Conservation (phyloP, 2,888 invertebrate species). For the Epinotia nisella region DNA sequence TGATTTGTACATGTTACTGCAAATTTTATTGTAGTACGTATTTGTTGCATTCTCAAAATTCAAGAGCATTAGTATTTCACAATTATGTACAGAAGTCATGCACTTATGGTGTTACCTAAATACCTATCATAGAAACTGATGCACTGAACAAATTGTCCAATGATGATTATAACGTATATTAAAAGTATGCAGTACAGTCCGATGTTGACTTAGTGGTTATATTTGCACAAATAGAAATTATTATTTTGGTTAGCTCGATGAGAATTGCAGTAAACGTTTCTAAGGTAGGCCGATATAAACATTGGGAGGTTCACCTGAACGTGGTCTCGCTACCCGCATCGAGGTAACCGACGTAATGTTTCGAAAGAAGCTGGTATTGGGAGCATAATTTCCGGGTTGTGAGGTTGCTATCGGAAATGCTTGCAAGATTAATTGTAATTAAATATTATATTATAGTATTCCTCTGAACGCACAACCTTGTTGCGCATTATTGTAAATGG, state of each 20-base stretch:
- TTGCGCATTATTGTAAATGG: conserved; percentile 77
- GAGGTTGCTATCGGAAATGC: conserved; percentile 82
- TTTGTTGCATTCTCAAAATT: conserved; percentile 37
- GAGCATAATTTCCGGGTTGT: conserved; percentile 85
- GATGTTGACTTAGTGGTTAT: conserved; percentile 52
- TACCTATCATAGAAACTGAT: conserved; percentile 62
- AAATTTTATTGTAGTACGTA: conserved; percentile 43
- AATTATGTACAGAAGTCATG: conserved; percentile 41
- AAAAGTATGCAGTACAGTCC: conserved; percentile 46
- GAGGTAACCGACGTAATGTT: conserved; percentile 61
- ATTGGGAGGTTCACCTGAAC: conserved; percentile 6
- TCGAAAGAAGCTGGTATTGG: conserved; percentile 83
- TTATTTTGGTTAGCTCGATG: conserved; percentile 40
- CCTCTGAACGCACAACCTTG: conserved; percentile 78
- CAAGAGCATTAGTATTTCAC: conserved; percentile 38
- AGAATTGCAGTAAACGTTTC: not conserved
- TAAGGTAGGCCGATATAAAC: not conserved
- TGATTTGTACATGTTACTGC: conserved; percentile 37
- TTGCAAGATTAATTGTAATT: conserved; percentile 74
- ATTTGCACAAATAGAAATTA: conserved; percentile 63
- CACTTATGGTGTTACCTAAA: conserved; percentile 60
- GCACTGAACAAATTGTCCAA: conserved; percentile 52
- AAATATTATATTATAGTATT: conserved; percentile 64
- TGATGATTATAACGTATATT: conserved; percentile 46
- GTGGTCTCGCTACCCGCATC: conserved; percentile 16